These are phyloP conservation scores for Noctua janthe DNA, from an alignment of 2,888 invertebrate genomes.

Conservation along the genomic window DNA sequence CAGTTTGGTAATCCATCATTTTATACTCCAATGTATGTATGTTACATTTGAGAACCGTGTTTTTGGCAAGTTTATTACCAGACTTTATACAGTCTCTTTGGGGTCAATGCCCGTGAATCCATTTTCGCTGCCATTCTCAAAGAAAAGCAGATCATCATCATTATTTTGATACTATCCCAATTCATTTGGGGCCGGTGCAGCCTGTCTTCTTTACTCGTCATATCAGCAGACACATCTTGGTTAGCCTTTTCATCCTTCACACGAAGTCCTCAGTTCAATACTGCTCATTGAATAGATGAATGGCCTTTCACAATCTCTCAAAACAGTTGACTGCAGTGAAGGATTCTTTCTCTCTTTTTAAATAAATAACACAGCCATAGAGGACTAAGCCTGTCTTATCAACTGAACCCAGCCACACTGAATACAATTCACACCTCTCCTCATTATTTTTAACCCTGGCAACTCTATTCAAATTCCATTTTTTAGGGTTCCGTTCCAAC, in stretches of 20 bases:
- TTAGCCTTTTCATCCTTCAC: neutral
- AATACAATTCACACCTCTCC: conserved; percentile 59
- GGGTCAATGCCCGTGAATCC: neutral
- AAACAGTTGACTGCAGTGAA: conserved; percentile 12
- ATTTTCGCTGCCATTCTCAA: neutral
- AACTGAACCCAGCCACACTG: conserved; percentile 34
- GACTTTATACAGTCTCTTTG: neutral
- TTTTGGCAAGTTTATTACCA: neutral
- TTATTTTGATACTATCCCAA: neutral
- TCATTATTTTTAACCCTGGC: conserved; percentile 68
- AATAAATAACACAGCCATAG: conserved; percentile 27
- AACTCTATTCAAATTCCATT: conserved; percentile 63
- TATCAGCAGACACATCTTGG: neutral
- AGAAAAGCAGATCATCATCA: neutral
- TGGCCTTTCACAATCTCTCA: conserved; percentile 7
- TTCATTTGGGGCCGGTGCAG: neutral
- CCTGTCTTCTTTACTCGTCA: neutral
- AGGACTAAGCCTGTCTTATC: conserved; percentile 42
- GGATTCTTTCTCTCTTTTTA: conserved; percentile 11
- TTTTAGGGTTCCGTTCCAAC: conserved; percentile 23
- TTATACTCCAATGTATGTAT: conserved; percentile 4
- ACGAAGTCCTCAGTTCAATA: neutral
- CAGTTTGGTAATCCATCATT: conserved; percentile 23
- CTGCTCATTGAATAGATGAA: conserved; percentile 7
- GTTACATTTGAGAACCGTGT: neutral